Conservation (phyloP, 2,113 vertebrate species). For the Ramphastos sulfuratus region DNA sequence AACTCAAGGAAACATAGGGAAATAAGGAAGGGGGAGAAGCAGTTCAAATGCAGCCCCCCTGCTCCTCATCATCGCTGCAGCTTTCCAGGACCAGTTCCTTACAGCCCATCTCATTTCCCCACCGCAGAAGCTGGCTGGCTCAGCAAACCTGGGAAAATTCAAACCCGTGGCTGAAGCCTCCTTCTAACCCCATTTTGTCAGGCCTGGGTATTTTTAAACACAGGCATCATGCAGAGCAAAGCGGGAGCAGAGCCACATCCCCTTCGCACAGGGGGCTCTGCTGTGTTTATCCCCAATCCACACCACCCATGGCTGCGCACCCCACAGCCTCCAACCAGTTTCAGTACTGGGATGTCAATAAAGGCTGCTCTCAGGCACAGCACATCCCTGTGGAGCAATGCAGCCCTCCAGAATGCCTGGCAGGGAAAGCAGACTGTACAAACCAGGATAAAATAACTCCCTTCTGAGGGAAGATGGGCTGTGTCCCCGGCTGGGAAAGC, state of each 20-base stretch:
- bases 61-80: not conserved
- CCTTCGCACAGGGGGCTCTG: not conserved
- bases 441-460: not conserved
- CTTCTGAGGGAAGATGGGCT: not conserved
- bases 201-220: conserved; percentile 39
- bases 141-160: conserved; percentile 17
- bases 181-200: conserved; percentile 56
- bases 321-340: not conserved
- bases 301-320: rapidly evolving
- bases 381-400: not conserved
- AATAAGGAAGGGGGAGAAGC: rapidly evolving
- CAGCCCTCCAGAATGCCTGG: not conserved
- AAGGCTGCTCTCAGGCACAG: not conserved
- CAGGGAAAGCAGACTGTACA: not conserved
- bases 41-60: not conserved
- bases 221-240: not conserved
- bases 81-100: not conserved
- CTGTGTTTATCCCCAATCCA: not conserved
- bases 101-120: not conserved
- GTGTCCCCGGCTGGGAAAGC: rapidly evolving
- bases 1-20: not conserved
- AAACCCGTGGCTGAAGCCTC: not conserved
- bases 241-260: not conserved
- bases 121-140: not conserved
- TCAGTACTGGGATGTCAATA: not conserved